These are phyloP conservation scores for Drosophila simulans DNA, from an alignment of 1,140 invertebrate genomes.

Conservation along the genomic window DNA sequence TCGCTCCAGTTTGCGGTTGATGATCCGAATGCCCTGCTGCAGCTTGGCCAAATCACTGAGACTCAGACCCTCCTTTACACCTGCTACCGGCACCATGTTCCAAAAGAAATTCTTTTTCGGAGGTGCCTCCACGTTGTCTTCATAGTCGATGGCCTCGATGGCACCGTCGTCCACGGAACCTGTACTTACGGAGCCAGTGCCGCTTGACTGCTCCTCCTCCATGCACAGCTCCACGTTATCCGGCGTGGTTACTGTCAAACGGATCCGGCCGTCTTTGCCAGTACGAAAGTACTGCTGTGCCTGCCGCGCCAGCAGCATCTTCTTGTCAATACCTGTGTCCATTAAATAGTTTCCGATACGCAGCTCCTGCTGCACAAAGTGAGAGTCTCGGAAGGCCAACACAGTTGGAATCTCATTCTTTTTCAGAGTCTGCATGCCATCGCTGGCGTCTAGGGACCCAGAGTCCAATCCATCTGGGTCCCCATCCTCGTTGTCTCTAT, in stretches of 20 bases:
- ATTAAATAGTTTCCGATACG: slow-evolving; percentile 83
- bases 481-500: slow-evolving; percentile 14
- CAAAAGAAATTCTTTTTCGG: slow-evolving; percentile 77
- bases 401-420: slow-evolving; percentile 84
- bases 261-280: slow-evolving; percentile 68
- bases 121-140: slow-evolving; percentile 28
- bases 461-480: slow-evolving; percentile 9
- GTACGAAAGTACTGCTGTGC: slow-evolving; percentile 56
- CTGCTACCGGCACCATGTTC: slow-evolving; percentile 70
- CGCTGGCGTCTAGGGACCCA: slow-evolving; percentile 32
- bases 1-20: slow-evolving; percentile 68
- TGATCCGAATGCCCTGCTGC: slow-evolving; percentile 64
- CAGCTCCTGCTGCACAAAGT: slow-evolving; percentile 83
- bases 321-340: slow-evolving; percentile 84
- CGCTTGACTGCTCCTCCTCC: slow-evolving; percentile 71
- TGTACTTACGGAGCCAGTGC: slow-evolving; percentile 48
- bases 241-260: slow-evolving; percentile 77
- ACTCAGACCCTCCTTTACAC: slow-evolving; percentile 76
- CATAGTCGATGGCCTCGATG: slow-evolving; percentile 77
- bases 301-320: slow-evolving; percentile 60
- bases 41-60: slow-evolving; percentile 71
- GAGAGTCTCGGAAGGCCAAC: slow-evolving; percentile 79
- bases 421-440: slow-evolving; percentile 65
- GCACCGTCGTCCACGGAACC: slow-evolving; percentile 70
- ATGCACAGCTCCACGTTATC: slow-evolving; percentile 78